Conservation (phyloP, 1,140 invertebrate genomes). For the Andrena cerasifolii region DNA sequence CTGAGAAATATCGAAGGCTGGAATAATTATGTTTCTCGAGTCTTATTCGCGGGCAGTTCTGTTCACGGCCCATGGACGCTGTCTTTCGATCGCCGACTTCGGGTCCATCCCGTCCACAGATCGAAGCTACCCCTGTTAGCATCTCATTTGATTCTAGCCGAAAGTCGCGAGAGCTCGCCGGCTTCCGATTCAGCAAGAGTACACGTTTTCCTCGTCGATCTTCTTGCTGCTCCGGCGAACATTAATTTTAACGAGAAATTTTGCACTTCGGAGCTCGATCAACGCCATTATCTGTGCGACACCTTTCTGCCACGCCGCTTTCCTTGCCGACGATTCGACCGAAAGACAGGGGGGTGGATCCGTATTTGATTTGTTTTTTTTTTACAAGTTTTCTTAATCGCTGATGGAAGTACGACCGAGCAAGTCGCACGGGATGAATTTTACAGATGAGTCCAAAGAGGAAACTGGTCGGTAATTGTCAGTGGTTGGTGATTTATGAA, state of each 20-base stretch:
- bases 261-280: not conserved
- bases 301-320: not conserved
- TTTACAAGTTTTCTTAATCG: too few species aligned
- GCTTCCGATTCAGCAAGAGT: conserved; percentile 17
- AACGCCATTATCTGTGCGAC: not conserved
- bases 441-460: not conserved
- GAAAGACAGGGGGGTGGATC: not conserved
- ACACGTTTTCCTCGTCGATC: conserved; percentile 4
- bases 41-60: conserved; percentile 71
- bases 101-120: not conserved
- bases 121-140: not conserved
- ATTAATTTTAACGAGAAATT: conserved; percentile 9
- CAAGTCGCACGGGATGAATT: conserved; percentile 34
- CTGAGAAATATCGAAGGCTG: conserved; percentile 52
- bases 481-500: not conserved
- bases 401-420: conserved; percentile 40
- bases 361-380: not conserved
- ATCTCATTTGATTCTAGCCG: not conserved
- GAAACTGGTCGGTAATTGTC: not conserved
- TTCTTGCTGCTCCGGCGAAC: not conserved
- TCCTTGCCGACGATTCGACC: not conserved
- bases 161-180: conserved; percentile 28
- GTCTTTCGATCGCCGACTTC: not conserved
- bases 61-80: not conserved
- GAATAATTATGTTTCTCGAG: conserved; percentile 73